A percentile compares a stretch with the other conserved stretches of the same genome.
These are phyloP conservation scores for Nesoenas mayeri DNA, from an alignment of 2,113 vertebrate genomes.

Conservation along the genomic window DNA sequence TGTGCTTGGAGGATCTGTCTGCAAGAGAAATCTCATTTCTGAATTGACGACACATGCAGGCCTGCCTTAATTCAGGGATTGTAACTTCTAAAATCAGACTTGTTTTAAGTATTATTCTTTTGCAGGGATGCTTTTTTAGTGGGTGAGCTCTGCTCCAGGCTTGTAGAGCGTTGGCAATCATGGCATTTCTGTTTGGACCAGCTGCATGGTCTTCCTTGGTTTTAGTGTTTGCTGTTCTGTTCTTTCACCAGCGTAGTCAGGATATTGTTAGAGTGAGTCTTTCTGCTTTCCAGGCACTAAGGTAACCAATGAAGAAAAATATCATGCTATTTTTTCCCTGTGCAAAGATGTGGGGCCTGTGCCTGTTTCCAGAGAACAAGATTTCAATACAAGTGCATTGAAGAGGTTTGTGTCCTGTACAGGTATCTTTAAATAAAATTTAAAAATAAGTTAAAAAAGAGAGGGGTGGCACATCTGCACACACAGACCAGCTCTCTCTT, in stretches of 20 bases:
- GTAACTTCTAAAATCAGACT: background rate
- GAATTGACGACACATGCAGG: fast-evolving
- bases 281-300: background rate
- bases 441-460: background rate
- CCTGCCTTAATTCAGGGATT: background rate
- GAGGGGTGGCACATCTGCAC: background rate
- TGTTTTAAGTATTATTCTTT: background rate
- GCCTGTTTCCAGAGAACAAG: background rate
- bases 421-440: background rate
- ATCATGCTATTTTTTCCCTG: background rate
- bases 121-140: fast-evolving
- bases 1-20: background rate
- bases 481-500: background rate
- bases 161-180: background rate
- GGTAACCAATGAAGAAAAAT: background rate
- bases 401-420: background rate
- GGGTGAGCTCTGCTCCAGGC: background rate
- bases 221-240: background rate
- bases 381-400: background rate
- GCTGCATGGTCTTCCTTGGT: background rate
- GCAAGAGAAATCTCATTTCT: background rate
- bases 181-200: background rate
- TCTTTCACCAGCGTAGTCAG: background rate
- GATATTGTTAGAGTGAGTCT: background rate
- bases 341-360: background rate